Evolutionary conservation across 2,797 vertebrate genomes (phyloP).

Genomic region (Sphaeramia orbicularis): DNA sequence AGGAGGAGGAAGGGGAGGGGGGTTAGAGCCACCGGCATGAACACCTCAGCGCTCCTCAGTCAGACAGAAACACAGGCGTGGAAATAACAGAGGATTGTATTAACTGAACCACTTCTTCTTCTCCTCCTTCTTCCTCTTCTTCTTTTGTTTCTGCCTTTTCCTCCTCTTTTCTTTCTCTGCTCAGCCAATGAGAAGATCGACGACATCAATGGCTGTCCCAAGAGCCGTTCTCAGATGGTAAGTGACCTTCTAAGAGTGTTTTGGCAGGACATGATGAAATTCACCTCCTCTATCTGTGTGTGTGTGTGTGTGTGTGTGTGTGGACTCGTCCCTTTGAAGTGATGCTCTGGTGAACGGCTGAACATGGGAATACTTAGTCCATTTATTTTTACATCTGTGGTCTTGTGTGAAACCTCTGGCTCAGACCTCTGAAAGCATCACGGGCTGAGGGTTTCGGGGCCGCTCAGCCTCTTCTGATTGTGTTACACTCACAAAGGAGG

Average conservation of each 20-base stretch:
- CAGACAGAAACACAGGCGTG: slow-evolving; percentile 28
- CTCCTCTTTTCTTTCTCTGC: slow-evolving; percentile 38
- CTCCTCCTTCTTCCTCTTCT: slow-evolving; percentile 13
- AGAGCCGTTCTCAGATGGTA: slow-evolving; percentile 98
- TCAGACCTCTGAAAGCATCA: slow-evolving; percentile 61
- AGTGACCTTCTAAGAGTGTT: slow-evolving; percentile 77
- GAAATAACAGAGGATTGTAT: slow-evolving; percentile 52
- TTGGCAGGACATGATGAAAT: slow-evolving; percentile 43
- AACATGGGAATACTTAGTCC: slow-evolving; percentile 51
- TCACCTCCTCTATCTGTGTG: slow-evolving; percentile 26
- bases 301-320: slow-evolving; percentile 24
- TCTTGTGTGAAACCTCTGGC: slow-evolving; percentile 69
- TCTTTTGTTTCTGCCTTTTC: slow-evolving; percentile 42
- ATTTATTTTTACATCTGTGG: slow-evolving; percentile 76
- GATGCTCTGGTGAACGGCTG: slow-evolving; percentile 33
- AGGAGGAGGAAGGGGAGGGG: neutral
- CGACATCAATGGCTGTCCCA: slow-evolving; percentile 98
- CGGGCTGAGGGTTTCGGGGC: slow-evolving; percentile 57
- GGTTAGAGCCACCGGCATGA: slow-evolving; percentile 47
- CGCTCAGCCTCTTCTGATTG: slow-evolving; percentile 50
- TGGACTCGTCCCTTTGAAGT: slow-evolving; percentile 41
- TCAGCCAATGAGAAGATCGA: slow-evolving; percentile 98
- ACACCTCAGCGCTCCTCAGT: slow-evolving; percentile 68
- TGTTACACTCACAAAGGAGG: slow-evolving; percentile 55
- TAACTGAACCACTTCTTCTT: slow-evolving; percentile 34